These are phyloP conservation scores for Tridacna crocea DNA, from an alignment of 2,888 invertebrate genomes.

Conservation along the genomic window DNA sequence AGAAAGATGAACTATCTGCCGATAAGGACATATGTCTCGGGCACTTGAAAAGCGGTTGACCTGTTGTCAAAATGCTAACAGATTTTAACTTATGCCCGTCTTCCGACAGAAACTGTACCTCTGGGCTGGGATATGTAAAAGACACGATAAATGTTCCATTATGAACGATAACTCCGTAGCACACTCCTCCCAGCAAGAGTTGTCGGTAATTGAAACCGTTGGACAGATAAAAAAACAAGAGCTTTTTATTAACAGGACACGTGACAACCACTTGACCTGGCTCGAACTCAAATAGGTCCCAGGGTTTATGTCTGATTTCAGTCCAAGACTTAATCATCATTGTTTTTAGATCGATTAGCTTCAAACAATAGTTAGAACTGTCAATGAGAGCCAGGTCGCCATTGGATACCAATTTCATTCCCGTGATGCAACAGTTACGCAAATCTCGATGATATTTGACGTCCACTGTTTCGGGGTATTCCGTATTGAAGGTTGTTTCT, in stretches of 20 bases:
- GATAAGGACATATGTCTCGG: conserved; percentile 3
- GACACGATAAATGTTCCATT: conserved; percentile 4
- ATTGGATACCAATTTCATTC: conserved; percentile 10
- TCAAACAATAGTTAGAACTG: conserved; percentile 18
- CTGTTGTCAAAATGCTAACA: conserved; percentile 4
- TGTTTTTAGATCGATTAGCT: neutral
- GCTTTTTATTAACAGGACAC: conserved; percentile 12
- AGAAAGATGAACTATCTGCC: conserved; percentile 8
- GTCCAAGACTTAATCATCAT: neutral
- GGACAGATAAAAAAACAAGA: conserved; percentile 1
- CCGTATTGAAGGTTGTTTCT: neutral
- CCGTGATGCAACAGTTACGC: conserved; percentile 18
- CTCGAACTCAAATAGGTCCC: conserved; percentile 12
- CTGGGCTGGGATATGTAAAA: conserved; percentile 7
- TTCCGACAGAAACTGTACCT: conserved; percentile 5
- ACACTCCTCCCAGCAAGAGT: conserved; percentile 14
- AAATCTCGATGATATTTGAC: neutral
- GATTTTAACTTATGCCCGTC: conserved; percentile 11
- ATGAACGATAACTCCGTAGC: conserved; percentile 27
- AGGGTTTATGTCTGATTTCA: conserved; percentile 11
- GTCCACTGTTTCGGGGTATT: neutral
- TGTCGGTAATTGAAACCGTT: conserved; percentile 18
- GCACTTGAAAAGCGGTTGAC: conserved; percentile 14
- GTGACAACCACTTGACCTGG: conserved; percentile 5
- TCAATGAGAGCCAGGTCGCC: conserved; percentile 6